Evolutionary conservation across 2,113 vertebrate species (phyloP), one percentile per base, ranked within the genome.

Genomic region (Gallinago media): DNA sequence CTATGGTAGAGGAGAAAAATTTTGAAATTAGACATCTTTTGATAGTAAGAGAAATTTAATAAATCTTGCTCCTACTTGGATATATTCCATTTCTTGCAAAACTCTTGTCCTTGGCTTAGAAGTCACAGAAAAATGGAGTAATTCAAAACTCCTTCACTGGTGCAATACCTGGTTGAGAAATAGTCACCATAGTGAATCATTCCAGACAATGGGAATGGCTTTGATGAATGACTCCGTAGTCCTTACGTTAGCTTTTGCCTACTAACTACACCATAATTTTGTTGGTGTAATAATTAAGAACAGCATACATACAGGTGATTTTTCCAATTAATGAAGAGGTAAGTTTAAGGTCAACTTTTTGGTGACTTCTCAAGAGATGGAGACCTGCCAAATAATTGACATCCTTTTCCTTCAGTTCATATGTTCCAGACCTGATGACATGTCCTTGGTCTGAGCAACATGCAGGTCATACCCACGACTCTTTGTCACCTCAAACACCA

Each of bases 91-190:
- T 79, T 66, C 81, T 95, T 95, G 49, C 89, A 89, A 96, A 96
- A 96, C 17, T 63, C 32, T 73, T 31, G 55, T 32, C 21, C 54
- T 75, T 87, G 34, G 16, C 70, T 71, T 42, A 88, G 52, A 58
- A 84, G 55, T 81, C 91, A 84, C 13, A 78, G 47, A 75, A 85
- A 84, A 95, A 91, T 92, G 52, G 47, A 86, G 52, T 61, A 82
- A 87, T 70, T 93, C 16, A 40, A 75, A 83, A 93, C 26, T 72
- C 52, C 66, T 88, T 94, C 74, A 73, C n/a, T 61, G 46, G 8
- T 82, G 91, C 91, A 96, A 96, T 87, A 84, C 15, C n/a, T 73
- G 8, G 21, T 95, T 92, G 80, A 82, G 84, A 85, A 89, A 97
- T 4, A 85, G 46, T 29, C 58, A 82, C 27, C 66, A 49, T 23